Percentiles rank a stretch among this genome's conserved stretches.
Conservation (phyloP, 2,113 vertebrate species). For the Equus przewalskii region DNA sequence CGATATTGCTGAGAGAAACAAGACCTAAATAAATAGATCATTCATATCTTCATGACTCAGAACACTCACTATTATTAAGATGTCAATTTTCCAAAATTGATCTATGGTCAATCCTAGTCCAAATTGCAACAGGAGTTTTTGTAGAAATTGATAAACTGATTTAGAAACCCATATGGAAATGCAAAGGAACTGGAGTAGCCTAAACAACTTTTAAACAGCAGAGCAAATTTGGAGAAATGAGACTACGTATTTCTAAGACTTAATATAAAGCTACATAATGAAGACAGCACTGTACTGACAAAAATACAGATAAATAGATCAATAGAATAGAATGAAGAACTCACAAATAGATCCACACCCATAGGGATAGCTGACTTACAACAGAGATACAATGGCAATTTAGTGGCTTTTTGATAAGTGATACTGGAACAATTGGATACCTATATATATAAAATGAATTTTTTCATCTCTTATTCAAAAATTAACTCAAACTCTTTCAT, state of each 20-base stretch:
- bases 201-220: not conserved
- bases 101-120: not conserved
- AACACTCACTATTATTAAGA: not conserved
- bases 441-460: not conserved
- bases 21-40: not conserved
- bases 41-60: not conserved
- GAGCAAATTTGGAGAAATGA: not conserved
- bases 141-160: not conserved
- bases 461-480: not conserved
- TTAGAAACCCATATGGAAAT: not conserved
- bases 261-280: not conserved
- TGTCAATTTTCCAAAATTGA: not conserved
- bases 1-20: not conserved
- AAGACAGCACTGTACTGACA: not conserved
- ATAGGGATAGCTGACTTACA: not conserved
- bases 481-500: not conserved
- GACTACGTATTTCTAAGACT: not conserved
- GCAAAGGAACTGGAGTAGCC: not conserved
- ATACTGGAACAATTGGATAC: not conserved
- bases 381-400: not conserved
- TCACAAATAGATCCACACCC: not conserved
- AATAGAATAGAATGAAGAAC: not conserved
- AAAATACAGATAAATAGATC: not conserved
- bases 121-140: not conserved
- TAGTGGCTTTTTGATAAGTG: not conserved